phyloP scores from a whole-genome alignment of 1,140 invertebrate genomes.

The Bombus polaris region DNA sequence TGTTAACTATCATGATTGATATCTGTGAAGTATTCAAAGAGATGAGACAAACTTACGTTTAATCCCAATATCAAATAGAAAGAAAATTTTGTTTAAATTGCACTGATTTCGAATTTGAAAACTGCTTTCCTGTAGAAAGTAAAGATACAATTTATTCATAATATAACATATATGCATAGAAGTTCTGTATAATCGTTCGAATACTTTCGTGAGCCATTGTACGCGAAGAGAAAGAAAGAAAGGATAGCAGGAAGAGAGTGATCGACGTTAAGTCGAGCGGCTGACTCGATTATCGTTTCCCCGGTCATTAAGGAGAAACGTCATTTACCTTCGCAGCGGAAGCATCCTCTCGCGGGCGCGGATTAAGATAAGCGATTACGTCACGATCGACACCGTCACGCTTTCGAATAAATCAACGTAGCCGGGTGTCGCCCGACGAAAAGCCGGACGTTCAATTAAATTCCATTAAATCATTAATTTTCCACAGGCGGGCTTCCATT shows the following conservation, averaged over 20 bases:
- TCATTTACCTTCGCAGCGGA: constrained; percentile 34
- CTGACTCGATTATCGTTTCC: constrained; percentile 76
- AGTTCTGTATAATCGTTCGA: background rate
- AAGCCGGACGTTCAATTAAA: constrained; percentile 57
- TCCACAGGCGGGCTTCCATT: constrained; percentile 34
- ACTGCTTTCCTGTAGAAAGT: too few relatives aligned
- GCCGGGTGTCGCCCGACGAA: constrained; percentile 27
- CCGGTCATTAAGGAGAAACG: constrained; percentile 74
- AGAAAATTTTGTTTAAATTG: too few relatives aligned
- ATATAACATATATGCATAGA: background rate
- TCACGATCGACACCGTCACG: constrained; percentile 42
- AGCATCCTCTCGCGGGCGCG: constrained; percentile 31
- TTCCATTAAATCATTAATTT: constrained; percentile 58
- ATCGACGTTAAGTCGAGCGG: constrained; percentile 78
- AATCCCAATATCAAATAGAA: too few relatives aligned
- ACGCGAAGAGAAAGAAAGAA: background rate
- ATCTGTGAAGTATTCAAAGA: too few relatives aligned
- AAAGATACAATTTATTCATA: too few relatives aligned
- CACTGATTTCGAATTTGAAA: too few relatives aligned
- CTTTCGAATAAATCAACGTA: constrained; percentile 62
- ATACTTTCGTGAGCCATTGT: background rate
- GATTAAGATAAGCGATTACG: constrained; percentile 70
- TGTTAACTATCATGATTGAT: too few relatives aligned
- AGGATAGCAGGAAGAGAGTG: constrained; percentile 39
- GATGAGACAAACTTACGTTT: too few relatives aligned